phyloP scores from a whole-genome alignment of 2,113 vertebrate genomes.

The Crotalus tigris region DNA sequence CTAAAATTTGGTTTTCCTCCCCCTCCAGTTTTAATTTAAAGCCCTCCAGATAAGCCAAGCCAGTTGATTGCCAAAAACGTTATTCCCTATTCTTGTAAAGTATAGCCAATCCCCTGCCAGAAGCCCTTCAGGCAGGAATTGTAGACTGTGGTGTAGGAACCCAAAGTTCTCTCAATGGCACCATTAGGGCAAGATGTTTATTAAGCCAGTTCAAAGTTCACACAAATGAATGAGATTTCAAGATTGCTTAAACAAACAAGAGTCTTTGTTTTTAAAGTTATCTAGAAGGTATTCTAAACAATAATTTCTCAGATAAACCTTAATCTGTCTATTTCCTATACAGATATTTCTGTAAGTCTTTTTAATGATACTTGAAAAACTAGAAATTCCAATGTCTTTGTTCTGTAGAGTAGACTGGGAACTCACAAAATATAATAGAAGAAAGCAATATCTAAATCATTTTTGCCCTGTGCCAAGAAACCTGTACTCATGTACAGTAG shows the following conservation, averaged over 20 bases:
- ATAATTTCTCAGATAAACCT: not conserved
- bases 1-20: not conserved
- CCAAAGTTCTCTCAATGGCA: not conserved
- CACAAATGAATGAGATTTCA: not conserved
- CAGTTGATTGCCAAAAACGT: not conserved
- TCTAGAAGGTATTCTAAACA: not conserved
- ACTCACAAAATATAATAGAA: not conserved
- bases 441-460: not conserved
- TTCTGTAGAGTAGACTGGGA: not conserved
- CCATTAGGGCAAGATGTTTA: not conserved
- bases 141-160: not conserved
- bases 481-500: not conserved
- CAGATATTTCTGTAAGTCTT: not conserved
- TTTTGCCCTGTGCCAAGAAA: not conserved
- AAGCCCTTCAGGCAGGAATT: not conserved
- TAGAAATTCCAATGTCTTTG: not conserved
- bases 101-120: not conserved
- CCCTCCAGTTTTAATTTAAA: not conserved
- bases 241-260: not conserved
- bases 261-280: not conserved
- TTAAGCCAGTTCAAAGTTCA: not conserved
- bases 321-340: not conserved
- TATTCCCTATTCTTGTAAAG: not conserved
- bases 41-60: not conserved
- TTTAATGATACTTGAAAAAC: not conserved